Evolutionary conservation across 1,140 invertebrate genomes (phyloP), one percentile per base, ranked within the genome.

Genomic region (Drosophila hydei): DNA sequence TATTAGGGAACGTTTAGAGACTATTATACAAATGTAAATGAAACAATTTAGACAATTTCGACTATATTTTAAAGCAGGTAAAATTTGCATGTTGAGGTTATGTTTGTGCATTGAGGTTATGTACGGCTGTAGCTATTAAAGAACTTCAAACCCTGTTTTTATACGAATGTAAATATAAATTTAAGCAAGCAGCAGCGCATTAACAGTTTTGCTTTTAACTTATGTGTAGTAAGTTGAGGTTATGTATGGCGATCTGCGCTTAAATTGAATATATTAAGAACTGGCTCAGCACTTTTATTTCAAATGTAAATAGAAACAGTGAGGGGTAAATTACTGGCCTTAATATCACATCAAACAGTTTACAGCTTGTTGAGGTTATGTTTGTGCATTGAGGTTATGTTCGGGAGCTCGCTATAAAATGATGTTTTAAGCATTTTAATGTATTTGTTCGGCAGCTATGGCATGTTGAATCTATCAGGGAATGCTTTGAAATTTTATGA

Each of bases 1-100:
- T 69, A 84, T 84, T 85, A 80, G 72, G 54, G 68, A 87, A 60
- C 77, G 77, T 62, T 87, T 87, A 80, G 68, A 12, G 51, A 9
- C 58, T 54, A 64, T 25, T 25, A 42, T 38, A 25, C 18, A 30
- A 64, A 55, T 47, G 36, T 18, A 72, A 55, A 69, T 74, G 36
- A 58, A 71, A 70, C 76, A 38, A 40, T 60, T 45, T 43, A 14
- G 19, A 33, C 0, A 9, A 30, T 30, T 30, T 9, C 2, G 27
- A 6, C 6, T 33, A 33, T 33, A 11, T 11, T 3, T n/a, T 16
- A 4, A 40, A 5, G n/a, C 4, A 40, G 38, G 14, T 40, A 40
- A 33, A n/a, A 2, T 33, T 9, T 33, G n/a, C 16, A 14, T 16
- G 54, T 56, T 42, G 21, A 59, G 23, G 38, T 38, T 38, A 54